Conservation (phyloP, 2,113 vertebrate genomes). For the Anguilla japonica region DNA sequence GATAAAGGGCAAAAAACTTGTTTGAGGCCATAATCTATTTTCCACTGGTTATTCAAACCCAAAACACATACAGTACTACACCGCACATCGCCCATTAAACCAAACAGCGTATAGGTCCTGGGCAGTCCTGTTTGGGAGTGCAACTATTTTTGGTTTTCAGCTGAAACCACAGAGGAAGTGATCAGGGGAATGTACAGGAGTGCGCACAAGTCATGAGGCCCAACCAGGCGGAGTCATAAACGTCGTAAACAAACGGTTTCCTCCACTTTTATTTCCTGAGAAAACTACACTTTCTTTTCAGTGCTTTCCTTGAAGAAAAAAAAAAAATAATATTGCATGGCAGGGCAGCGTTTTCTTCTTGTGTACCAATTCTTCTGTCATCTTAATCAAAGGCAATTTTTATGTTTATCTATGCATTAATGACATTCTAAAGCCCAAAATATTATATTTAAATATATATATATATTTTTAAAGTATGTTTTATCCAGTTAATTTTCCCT, state of each 20-base stretch:
- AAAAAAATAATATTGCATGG: background rate
- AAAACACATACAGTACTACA: no score
- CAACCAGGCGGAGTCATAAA: background rate
- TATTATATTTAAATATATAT: background rate
- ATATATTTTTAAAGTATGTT: no score
- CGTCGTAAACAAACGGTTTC: background rate
- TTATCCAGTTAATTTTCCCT: background rate
- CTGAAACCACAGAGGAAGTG: background rate
- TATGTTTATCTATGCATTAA: background rate
- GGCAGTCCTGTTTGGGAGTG: background rate
- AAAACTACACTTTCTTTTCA: background rate
- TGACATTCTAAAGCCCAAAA: background rate
- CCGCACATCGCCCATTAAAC: no score
- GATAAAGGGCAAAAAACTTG: no score
- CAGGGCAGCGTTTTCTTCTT: background rate
- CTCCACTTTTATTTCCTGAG: background rate
- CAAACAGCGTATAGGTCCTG: background rate
- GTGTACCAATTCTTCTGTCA: background rate
- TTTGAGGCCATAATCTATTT: no score
- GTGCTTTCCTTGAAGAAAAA: background rate
- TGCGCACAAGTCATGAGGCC: background rate
- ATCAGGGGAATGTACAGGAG: background rate
- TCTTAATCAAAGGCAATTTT: no score
- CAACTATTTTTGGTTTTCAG: background rate
- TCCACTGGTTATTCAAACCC: no score